phyloP scores from a whole-genome alignment of 1,140 invertebrate genomes.

The Drosophila pandora region DNA sequence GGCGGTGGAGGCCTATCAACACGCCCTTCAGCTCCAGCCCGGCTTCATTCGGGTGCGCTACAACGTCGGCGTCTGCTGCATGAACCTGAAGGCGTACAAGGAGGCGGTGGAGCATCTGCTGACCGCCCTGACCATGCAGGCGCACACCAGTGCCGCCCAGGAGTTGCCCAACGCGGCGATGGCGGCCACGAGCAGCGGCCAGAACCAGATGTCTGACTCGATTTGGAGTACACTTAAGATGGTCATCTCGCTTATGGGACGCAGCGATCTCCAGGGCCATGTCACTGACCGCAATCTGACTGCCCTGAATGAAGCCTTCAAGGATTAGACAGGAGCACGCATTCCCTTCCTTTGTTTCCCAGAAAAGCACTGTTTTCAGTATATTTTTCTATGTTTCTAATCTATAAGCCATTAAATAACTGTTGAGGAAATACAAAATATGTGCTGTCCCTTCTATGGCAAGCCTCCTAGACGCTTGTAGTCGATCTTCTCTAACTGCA shows the following conservation, averaged over 20 bases:
- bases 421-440: conserved; percentile 4
- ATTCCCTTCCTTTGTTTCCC: not conserved
- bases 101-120: conserved; percentile 98
- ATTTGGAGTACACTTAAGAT: conserved; percentile 98
- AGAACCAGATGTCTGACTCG: conserved; percentile 93
- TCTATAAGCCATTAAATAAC: conserved; percentile 12
- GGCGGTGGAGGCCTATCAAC: conserved; percentile 97
- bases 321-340: conserved; percentile 47
- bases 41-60: conserved; percentile 98
- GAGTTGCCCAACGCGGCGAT: conserved; percentile 83
- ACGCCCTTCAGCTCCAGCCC: conserved; percentile 95
- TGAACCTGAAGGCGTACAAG: conserved; percentile 96
- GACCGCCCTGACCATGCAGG: conserved; percentile 96
- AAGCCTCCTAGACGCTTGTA: conserved; percentile 90
- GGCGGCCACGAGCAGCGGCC: conserved; percentile 75
- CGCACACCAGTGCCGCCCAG: conserved; percentile 88
- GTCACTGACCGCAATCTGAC: conserved; percentile 67
- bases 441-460: conserved; percentile 63
- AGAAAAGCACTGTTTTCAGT: not conserved
- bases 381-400: conserved; percentile 17
- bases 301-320: conserved; percentile 76
- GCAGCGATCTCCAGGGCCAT: conserved; percentile 87
- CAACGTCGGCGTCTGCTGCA: conserved; percentile 98
- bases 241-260: conserved; percentile 94
- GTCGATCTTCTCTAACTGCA: conserved; percentile 96